These are phyloP conservation scores for Calephelis perditalis DNA, from an alignment of 2,888 invertebrate genomes.

Conservation along the genomic window DNA sequence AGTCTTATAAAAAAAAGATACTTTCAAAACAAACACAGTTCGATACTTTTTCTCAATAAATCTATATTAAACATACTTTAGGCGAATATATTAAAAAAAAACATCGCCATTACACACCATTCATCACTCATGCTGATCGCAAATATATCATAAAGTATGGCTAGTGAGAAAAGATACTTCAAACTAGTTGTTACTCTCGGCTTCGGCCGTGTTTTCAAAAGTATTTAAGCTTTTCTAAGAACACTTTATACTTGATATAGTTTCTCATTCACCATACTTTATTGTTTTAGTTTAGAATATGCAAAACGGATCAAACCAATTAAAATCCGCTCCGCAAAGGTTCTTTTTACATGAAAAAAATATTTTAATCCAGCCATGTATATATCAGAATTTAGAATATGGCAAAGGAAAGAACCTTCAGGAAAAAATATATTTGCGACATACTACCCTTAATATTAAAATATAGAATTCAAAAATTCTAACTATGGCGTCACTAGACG, in stretches of 20 bases:
- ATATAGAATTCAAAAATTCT: conserved; percentile 11
- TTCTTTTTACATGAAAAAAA: not conserved
- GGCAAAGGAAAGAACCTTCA: not conserved
- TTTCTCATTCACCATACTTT: not conserved
- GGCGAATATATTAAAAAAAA: conserved; percentile 8
- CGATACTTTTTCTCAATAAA: too few relatives aligned
- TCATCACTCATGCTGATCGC: not conserved
- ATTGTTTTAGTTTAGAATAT: not conserved
- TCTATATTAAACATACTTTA: conserved; percentile 2
- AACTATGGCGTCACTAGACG: conserved; percentile 8
- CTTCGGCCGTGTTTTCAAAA: too few relatives aligned
- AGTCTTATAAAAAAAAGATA: too few relatives aligned
- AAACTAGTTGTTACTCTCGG: too few relatives aligned
- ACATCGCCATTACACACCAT: conserved; percentile 3
- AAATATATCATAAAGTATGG: not conserved
- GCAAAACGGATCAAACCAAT: not conserved
- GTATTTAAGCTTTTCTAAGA: too few relatives aligned
- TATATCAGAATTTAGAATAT: conserved; percentile 1
- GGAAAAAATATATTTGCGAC: conserved; percentile 10
- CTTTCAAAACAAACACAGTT: too few relatives aligned
- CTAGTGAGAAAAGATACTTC: too few relatives aligned
- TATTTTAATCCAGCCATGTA: not conserved
- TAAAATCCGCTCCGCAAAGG: not conserved
- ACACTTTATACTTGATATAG: too few relatives aligned
- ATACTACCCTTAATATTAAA: not conserved